phyloP scores from a whole-genome alignment of 2,888 invertebrate genomes.

The Ennomos fuscantarius region DNA sequence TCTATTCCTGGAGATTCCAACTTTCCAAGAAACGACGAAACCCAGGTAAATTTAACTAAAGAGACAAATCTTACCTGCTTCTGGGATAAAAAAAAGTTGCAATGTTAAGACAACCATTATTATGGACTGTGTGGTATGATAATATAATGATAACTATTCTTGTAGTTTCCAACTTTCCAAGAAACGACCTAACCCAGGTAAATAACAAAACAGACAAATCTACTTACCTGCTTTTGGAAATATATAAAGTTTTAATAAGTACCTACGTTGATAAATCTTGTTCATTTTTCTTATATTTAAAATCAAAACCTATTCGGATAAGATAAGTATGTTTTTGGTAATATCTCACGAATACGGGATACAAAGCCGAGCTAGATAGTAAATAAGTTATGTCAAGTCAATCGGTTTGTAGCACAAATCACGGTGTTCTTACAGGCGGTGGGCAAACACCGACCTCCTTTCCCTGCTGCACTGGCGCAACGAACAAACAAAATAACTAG shows the following conservation, averaged over 20 bases:
- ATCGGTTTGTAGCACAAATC: constrained; percentile 55
- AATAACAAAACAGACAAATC: background rate
- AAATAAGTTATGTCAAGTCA: constrained; percentile 39
- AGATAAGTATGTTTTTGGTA: constrained; percentile 34
- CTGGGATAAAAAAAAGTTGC: too few relatives aligned
- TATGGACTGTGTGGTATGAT: too few relatives aligned
- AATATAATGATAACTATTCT: too few relatives aligned
- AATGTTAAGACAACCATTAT: constrained; percentile 9
- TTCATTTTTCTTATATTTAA: constrained; percentile 1
- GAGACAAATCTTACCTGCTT: background rate
- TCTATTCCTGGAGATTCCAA: too few relatives aligned
- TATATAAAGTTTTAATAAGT: too few relatives aligned
- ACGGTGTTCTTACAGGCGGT: constrained; percentile 67
- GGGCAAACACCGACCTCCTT: constrained; percentile 80
- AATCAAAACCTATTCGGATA: constrained; percentile 3
- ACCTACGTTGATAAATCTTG: background rate
- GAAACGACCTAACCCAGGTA: too few relatives aligned
- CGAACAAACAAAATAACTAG: constrained; percentile 81
- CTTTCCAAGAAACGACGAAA: too few relatives aligned
- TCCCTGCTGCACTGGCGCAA: constrained; percentile 82
- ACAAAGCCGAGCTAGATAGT: constrained; percentile 49
- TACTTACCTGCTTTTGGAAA: background rate
- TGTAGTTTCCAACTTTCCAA: too few relatives aligned
- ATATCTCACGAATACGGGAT: constrained; percentile 68
- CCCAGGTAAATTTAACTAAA: background rate